Conservation (phyloP, 37 sponge, comb jelly and placozoan species). For the Diacarnus erythraeanus region DNA sequence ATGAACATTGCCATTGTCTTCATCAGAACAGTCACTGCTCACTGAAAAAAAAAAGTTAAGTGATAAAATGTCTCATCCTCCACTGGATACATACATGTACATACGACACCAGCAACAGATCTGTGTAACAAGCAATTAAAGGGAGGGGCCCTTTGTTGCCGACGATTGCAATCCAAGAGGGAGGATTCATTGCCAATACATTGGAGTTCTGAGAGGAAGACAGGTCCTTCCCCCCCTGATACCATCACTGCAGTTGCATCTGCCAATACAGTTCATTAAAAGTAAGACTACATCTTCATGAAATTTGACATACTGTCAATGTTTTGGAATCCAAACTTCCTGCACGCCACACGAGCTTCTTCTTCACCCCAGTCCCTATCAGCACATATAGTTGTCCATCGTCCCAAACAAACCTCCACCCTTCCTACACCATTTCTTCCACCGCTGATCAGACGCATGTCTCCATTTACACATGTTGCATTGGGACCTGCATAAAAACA, state of each 20-base stretch:
- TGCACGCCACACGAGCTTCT: slow-evolving; percentile 11
- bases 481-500: background rate
- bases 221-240: background rate
- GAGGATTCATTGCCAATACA: slow-evolving; percentile 10
- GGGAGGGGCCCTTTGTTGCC: background rate
- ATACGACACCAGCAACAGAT: slow-evolving; percentile 5
- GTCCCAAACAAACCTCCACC: slow-evolving; percentile 22
- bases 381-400: slow-evolving; percentile 9
- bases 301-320: background rate
- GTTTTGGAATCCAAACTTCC: slow-evolving; percentile 12
- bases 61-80: background rate
- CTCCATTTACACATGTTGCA: slow-evolving; percentile 23
- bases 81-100: background rate
- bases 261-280: background rate
- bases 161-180: background rate
- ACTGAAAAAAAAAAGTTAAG: background rate
- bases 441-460: slow-evolving; percentile 5
- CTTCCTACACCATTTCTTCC: background rate
- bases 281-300: background rate
- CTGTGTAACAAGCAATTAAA: background rate
- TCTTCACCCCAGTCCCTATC: background rate
- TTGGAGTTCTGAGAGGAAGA: background rate
- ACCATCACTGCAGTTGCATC: background rate
- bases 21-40: slow-evolving; percentile 11
- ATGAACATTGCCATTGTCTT: slow-evolving; percentile 15